Evolutionary conservation across 2,888 invertebrate species (phyloP).

Genomic region (Rotaria sp.): DNA sequence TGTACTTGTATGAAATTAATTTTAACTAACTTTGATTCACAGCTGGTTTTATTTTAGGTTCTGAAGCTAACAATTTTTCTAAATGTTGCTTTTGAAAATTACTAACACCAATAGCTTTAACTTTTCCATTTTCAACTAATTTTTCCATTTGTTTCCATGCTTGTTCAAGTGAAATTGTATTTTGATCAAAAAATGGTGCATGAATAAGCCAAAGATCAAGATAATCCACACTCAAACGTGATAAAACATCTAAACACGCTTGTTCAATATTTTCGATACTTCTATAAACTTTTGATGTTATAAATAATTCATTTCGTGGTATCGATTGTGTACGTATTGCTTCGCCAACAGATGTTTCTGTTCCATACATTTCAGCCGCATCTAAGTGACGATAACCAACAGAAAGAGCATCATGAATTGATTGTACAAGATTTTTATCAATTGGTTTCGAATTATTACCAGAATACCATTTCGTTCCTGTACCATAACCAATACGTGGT

Average conservation of each 20-base stretch:
- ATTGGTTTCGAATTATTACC: neutral
- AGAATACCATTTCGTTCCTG: too few species aligned
- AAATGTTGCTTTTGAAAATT: conserved; percentile 47
- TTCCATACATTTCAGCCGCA: conserved; percentile 30
- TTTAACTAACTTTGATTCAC: conserved; percentile 45
- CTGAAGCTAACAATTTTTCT: conserved; percentile 44
- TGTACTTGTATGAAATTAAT: too few species aligned
- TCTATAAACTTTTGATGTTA: conserved; percentile 29
- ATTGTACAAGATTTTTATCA: too few species aligned
- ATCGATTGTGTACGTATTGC: neutral
- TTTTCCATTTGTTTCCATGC: conserved; percentile 45
- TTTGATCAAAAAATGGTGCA: conserved; percentile 40
- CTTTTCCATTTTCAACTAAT: conserved; percentile 44
- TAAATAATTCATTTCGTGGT: conserved; percentile 26
- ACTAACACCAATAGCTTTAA: conserved; percentile 47
- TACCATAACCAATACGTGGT: too few species aligned
- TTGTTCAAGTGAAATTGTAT: conserved; percentile 43
- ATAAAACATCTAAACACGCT: conserved; percentile 45
- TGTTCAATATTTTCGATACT: conserved; percentile 42
- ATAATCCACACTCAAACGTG: conserved; percentile 44
- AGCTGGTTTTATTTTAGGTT: conserved; percentile 43
- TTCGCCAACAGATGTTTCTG: conserved; percentile 25
- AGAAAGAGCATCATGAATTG: neutral
- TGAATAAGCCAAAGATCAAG: conserved; percentile 47
- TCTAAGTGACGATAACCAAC: conserved; percentile 31